These are phyloP conservation scores for Andrena minutula DNA, from an alignment of 2,888 invertebrate genomes.

Conservation along the genomic window DNA sequence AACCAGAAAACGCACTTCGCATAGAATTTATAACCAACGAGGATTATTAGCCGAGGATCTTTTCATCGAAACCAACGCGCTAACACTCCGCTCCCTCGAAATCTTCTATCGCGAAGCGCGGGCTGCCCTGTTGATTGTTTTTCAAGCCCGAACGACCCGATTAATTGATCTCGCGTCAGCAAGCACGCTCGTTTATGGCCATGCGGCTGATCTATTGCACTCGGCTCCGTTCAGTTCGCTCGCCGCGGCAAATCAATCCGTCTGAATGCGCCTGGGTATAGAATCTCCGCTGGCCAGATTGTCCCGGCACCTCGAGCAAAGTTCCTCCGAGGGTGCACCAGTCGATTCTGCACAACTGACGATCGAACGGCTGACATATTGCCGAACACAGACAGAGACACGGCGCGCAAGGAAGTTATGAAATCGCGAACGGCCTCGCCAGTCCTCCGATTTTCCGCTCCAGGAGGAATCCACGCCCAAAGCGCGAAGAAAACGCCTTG, in stretches of 20 bases:
- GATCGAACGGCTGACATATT: conserved; percentile 43
- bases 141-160: not conserved
- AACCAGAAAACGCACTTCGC: no score
- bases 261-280: conserved; percentile 20
- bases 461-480: not conserved
- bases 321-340: conserved; percentile 16
- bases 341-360: conserved; percentile 25
- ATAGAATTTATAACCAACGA: no score
- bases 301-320: conserved; percentile 35
- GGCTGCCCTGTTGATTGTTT: not conserved
- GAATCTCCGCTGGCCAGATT: conserved; percentile 33
- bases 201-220: conserved; percentile 34
- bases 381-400: conserved; percentile 26
- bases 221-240: conserved; percentile 27
- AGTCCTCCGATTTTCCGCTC: conserved; percentile 27
- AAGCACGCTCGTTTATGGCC: not conserved
- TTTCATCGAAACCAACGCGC: no score
- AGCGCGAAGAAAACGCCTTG: not conserved
- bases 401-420: conserved; percentile 43
- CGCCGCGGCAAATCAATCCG: conserved; percentile 41
- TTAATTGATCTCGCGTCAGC: conserved; percentile 16
- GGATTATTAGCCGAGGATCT: no score
- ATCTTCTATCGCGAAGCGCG: no score
- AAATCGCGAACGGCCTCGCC: conserved; percentile 18
- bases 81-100: no score